Base-by-base conservation (phyloP, 1,140 invertebrate genomes). In the Lucilia cuprina region DNA sequence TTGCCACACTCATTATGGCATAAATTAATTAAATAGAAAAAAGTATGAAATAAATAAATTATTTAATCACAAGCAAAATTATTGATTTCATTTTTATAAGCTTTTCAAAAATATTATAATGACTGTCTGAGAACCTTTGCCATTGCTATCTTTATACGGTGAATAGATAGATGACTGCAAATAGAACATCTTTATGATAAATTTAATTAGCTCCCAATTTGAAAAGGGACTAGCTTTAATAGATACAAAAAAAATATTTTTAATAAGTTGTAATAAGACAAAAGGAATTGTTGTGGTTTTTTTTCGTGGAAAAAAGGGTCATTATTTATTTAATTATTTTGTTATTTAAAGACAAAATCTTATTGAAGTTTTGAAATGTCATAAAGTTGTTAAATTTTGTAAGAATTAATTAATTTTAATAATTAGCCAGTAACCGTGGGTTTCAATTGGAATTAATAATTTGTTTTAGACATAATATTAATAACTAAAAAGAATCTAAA, bases 11-110 rank as follows among this genome's bases (percentile, higher is more conserved):
- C 65, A 70, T 70, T 21, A 70, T 70, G 65, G 65, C 65, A 21
- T 21, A 70, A 70, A 70, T 21, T 60, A 60, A 60, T 60, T 60
- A 60, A n/a, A n/a, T 14, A 21, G 21, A 21, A 8, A 70, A 65
- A n/a, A 65, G 19, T 21, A 65, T 14, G n/a, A 7, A 65, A 65
- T 21, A 65, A 19, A 70, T 21, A 70, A 70, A 70, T 70, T 21
- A 70, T 8, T 70, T 70, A 21, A 21, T 70, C 19, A 21, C 5
- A 8, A 17, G 19, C 14, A 19, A 70, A 70, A 0, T 70, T 70
- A 70, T 70, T 70, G 65, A 70, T 70, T 70, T 70, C 65, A 70
- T 70, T 70, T 70, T 70, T 70, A 70, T 70, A 17, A 10, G 65
- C 55, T n/a, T 70, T 70, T 8, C n/a, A 65, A 2, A 55, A 14